Base-by-base conservation (phyloP, 2,797 vertebrate species). In the Adelosebastes latens region DNA sequence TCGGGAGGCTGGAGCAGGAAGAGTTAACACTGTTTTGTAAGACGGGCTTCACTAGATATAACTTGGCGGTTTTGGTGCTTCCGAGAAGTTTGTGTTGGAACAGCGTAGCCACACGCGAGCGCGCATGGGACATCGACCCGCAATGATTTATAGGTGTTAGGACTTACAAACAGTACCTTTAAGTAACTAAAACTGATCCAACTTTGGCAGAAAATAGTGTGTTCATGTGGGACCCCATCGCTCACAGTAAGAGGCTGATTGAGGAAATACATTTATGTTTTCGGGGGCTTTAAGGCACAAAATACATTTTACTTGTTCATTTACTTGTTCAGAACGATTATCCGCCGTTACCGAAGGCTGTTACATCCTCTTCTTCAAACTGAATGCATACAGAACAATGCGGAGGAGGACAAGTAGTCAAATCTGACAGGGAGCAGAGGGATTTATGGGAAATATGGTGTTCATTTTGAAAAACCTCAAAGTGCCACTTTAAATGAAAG, bases 401-500 rank as follows among this genome's bases (percentile, higher is more conserved):
- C 64, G 56, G 20, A 77, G 36, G 69, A 74, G 72, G 14, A 66
- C 13, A 56, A 77, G 53, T 25, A 25, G 75, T 75, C 16, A 63
- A 11, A 66, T 62, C 1, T 56, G 46, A 36, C 61, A 53, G 46
- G 29, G 63, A 62, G 53, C 24, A 18, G 22, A 49, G 27, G 64
- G 67, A 58, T 10, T 74, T 52, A 29, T 42, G 25, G 53, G 62
- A 78, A 74, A 77, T 67, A 34, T 1, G 29, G 55, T 27, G 34
- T 69, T 82, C 27, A 60, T 84, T 73, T 64, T 49, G 6, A 68
- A 71, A 69, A 84, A 18, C 18, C 77, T 52, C 36, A 59, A 53
- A 74, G 79, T 72, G 79, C 27, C 32, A 36, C 81, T 72, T 80
- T n/a, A 46, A 65, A 49, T 68, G 20, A 68, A 79, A 59, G 49